phyloP scores from a whole-genome alignment of 2,888 invertebrate species.

The Nemurella pictetii region DNA sequence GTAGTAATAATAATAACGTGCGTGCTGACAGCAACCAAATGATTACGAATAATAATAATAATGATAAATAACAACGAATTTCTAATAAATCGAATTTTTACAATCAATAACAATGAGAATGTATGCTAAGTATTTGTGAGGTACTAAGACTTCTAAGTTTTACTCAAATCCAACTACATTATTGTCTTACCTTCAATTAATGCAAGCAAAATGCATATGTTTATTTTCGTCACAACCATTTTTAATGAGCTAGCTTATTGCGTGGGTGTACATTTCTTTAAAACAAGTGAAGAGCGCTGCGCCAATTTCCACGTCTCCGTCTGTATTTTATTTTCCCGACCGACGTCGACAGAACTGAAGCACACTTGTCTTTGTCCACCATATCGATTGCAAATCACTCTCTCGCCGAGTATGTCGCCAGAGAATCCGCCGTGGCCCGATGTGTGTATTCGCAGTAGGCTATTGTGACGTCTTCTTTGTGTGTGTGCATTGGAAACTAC shows the following conservation, averaged over 20 bases:
- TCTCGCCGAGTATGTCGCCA: not conserved
- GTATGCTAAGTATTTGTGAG: not conserved
- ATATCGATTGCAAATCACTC: not conserved
- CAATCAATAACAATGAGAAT: not conserved
- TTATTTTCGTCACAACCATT: slow-evolving; percentile 16
- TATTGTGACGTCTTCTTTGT: not conserved
- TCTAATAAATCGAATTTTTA: not conserved
- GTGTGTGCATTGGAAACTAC: not conserved
- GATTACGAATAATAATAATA: not conserved
- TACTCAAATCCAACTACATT: not conserved
- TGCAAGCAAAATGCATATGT: not conserved
- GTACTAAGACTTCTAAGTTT: not conserved
- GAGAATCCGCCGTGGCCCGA: not conserved
- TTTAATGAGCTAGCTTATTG: not conserved
- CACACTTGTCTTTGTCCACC: not conserved
- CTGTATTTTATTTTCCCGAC: not conserved
- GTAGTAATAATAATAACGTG: not conserved
- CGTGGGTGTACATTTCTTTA: not conserved
- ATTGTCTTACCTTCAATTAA: slow-evolving; percentile 3
- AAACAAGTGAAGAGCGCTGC: not conserved
- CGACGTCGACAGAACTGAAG: not conserved
- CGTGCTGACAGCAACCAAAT: slow-evolving; percentile 2
- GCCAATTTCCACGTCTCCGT: not conserved
- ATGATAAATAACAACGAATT: not conserved
- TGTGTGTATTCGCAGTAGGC: not conserved